Evolutionary conservation across 2,797 vertebrate genomes (phyloP).

Genomic region (Clarias pachynema): DNA sequence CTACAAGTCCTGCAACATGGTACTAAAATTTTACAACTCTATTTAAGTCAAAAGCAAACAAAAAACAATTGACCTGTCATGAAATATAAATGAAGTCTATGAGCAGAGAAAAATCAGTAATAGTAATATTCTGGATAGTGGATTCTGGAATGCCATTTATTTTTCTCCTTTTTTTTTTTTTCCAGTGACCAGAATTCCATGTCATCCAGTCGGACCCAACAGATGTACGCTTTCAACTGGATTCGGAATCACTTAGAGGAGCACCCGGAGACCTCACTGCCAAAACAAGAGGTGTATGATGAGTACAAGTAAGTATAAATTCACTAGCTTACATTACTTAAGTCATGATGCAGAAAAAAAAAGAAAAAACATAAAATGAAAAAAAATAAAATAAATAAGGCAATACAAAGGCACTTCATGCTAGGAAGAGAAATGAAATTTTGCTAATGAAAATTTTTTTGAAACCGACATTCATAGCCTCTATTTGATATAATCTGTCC

Average conservation of each 20-base stretch:
- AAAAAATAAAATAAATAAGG: not conserved
- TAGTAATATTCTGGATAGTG: not conserved
- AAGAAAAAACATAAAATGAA: not conserved
- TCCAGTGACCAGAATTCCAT: constrained; percentile 94
- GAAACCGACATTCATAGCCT: no score
- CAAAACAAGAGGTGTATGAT: constrained; percentile 99
- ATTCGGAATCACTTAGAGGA: constrained; percentile 98
- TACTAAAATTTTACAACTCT: constrained; percentile 74
- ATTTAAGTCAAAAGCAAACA: constrained; percentile 55
- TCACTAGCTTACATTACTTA: not conserved
- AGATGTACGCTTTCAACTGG: constrained; percentile 98
- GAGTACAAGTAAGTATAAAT: constrained; percentile 93
- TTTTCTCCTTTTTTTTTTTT: constrained; percentile 33
- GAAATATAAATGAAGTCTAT: constrained; percentile 31
- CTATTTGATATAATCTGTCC: no score
- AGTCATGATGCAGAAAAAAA: not conserved
- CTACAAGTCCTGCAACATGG: constrained; percentile 79
- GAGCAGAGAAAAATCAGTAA: constrained; percentile 40
- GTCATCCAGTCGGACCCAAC: constrained; percentile 96
- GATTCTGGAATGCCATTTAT: constrained; percentile 47
- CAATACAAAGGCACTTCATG: not conserved
- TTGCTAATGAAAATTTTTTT: no score
- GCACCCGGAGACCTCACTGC: constrained; percentile 97
- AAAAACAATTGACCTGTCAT: constrained; percentile 39
- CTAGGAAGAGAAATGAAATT: no score